Evolutionary conservation across 2,888 invertebrate species (phyloP).

Genomic region (Limnephilus rhombicus): DNA sequence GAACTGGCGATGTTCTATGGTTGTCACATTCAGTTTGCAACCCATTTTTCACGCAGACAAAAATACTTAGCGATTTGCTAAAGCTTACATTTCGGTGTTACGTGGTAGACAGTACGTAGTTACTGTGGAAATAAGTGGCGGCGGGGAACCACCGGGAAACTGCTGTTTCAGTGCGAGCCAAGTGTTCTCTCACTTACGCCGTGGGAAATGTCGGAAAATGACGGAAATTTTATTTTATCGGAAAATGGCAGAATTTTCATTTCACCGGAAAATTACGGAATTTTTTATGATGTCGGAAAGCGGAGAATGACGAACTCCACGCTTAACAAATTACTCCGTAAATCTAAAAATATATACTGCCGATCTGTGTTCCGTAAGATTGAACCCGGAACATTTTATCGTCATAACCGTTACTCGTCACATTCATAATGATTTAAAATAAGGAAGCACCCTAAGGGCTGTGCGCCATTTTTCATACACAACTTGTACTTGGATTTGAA

Average conservation of each 20-base stretch:
- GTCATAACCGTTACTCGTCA: not conserved
- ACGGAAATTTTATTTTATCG: not conserved
- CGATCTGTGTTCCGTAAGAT: not conserved
- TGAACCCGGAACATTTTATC: not conserved
- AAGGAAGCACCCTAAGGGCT: too few species aligned
- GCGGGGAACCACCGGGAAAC: not conserved
- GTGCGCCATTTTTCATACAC: too few species aligned
- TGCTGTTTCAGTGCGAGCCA: not conserved
- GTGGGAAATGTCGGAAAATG: not conserved
- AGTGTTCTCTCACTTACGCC: conserved; percentile 5
- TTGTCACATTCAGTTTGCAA: conserved; percentile 48
- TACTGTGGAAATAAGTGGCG: not conserved
- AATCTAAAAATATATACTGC: not conserved
- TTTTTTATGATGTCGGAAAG: not conserved
- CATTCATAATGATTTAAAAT: not conserved
- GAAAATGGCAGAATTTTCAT: not conserved
- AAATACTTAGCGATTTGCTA: conserved; percentile 6
- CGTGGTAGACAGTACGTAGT: not conserved
- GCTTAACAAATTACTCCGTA: not conserved
- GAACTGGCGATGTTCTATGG: not conserved
- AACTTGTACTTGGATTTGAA: too few species aligned
- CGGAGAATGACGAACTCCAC: not conserved
- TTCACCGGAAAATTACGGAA: not conserved
- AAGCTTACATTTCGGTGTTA: not conserved
- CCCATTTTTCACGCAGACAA: conserved; percentile 34